These are phyloP conservation scores for Hylia prasina DNA, from an alignment of 2,113 vertebrate genomes.

Conservation along the genomic window DNA sequence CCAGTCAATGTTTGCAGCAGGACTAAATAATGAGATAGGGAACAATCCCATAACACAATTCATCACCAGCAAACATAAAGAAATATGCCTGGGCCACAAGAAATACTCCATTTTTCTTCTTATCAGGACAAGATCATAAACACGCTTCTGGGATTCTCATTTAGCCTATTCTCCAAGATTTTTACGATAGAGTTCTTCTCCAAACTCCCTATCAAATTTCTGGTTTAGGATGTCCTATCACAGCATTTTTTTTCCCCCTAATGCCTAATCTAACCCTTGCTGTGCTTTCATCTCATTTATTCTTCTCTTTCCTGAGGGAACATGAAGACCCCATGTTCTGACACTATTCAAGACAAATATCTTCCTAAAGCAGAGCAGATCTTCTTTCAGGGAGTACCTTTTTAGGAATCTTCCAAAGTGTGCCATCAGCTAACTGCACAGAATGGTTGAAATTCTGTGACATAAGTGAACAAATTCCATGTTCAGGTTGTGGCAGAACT, in stretches of 20 bases:
- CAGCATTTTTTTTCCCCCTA: background rate
- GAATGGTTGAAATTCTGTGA: background rate
- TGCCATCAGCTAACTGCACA: fast-evolving
- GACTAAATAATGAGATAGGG: background rate
- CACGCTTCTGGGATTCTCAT: background rate
- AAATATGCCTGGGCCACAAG: background rate
- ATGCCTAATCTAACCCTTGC: background rate
- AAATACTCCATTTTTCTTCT: background rate
- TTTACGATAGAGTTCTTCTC: background rate
- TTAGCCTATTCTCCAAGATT: background rate
- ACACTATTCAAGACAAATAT: background rate
- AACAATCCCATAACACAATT: background rate
- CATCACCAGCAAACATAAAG: background rate
- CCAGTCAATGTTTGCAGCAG: fast-evolving
- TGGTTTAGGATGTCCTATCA: background rate
- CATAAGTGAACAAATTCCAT: background rate
- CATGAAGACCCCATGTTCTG: background rate
- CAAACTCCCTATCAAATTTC: background rate
- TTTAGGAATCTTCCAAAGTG: background rate
- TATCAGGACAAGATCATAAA: background rate
- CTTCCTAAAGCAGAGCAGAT: background rate
- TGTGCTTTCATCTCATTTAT: background rate
- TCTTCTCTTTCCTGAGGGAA: background rate
- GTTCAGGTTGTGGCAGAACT: background rate
- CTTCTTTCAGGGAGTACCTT: background rate